A percentile compares a stretch with the other conserved stretches of the same genome.
phyloP scores from a whole-genome alignment of 2,113 vertebrate species.

The Mystacornis crossleyi region DNA sequence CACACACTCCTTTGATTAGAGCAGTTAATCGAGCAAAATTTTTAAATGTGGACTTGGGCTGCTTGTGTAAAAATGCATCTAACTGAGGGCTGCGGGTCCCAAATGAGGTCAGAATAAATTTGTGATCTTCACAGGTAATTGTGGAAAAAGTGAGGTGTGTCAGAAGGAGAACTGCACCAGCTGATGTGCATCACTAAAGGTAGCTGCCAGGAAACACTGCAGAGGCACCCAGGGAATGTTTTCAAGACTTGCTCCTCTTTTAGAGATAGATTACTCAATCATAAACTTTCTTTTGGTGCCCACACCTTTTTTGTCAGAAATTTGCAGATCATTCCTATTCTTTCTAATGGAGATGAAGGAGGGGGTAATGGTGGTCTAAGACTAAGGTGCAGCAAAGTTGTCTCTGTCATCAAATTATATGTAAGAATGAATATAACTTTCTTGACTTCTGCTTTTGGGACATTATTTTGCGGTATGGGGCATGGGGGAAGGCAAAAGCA shows the following conservation, averaged over 20 bases:
- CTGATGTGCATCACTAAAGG: background rate
- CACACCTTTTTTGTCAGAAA: background rate
- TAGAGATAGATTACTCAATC: background rate
- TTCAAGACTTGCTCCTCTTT: background rate
- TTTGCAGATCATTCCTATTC: background rate
- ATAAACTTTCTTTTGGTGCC: background rate
- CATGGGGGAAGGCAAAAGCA: background rate
- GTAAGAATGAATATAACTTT: background rate
- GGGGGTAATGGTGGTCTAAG: background rate
- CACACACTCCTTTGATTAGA: background rate
- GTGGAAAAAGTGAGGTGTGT: background rate
- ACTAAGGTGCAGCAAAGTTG: background rate
- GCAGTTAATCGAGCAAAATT: background rate
- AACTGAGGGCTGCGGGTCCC: background rate
- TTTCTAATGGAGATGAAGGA: background rate
- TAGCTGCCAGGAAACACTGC: background rate
- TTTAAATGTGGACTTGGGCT: background rate
- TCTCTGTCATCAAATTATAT: background rate
- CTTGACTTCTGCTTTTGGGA: background rate
- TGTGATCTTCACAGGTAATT: background rate
- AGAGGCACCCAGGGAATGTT: background rate
- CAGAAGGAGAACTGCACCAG: background rate
- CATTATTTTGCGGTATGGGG: background rate
- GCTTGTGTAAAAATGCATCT: background rate
- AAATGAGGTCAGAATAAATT: background rate